These are phyloP conservation scores for Gryon sp. DNA, from an alignment of 1,140 invertebrate species.

Conservation along the genomic window DNA sequence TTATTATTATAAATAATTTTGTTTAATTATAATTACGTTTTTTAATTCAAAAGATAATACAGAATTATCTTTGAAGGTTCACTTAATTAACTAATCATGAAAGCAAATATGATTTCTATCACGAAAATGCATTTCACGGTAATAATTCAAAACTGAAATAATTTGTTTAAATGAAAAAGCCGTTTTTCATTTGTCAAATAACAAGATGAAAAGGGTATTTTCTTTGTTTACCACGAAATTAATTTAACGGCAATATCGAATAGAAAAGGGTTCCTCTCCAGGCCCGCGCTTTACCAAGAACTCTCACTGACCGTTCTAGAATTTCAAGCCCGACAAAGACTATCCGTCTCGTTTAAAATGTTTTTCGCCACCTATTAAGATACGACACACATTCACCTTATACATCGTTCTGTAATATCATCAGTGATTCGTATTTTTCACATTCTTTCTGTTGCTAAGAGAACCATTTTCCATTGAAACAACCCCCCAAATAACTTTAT, in stretches of 20 bases:
- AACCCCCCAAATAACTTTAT: no score
- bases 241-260: constrained; percentile 44
- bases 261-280: constrained; percentile 22
- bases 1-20: no score
- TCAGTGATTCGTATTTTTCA: no score
- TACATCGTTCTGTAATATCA: background rate
- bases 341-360: constrained; percentile 43
- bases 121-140: background rate
- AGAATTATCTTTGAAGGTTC: no score
- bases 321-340: constrained; percentile 52
- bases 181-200: background rate
- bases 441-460: no score
- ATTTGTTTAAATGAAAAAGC: background rate
- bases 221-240: constrained; percentile 46
- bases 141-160: background rate
- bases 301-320: constrained; percentile 42
- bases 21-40: no score
- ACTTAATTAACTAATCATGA: no score
- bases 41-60: no score
- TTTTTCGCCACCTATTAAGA: constrained; percentile 50
- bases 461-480: background rate
- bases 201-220: constrained; percentile 10
- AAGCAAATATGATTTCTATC: no score
- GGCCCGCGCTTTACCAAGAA: constrained; percentile 43
- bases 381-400: constrained; percentile 13